phyloP scores from a whole-genome alignment of 1,140 invertebrate species.

The Zaprionus ornatus region DNA sequence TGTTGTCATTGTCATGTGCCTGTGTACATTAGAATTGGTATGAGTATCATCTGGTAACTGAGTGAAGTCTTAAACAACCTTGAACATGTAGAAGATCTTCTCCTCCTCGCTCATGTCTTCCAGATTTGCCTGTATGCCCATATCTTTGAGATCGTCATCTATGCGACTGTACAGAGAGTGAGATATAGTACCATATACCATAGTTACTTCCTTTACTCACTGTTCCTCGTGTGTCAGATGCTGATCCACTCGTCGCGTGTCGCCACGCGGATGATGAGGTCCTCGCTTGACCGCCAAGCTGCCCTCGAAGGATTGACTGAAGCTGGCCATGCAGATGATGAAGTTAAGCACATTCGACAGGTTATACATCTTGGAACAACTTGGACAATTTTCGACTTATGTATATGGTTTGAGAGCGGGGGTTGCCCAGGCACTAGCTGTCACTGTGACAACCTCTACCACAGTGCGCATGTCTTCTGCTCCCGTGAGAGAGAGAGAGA shows the following conservation, averaged over 20 bases:
- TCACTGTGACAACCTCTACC: conserved; percentile 28
- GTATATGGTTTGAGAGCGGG: conserved; percentile 25
- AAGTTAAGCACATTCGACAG: conserved; percentile 77
- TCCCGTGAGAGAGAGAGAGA: neutral
- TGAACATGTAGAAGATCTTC: conserved; percentile 87
- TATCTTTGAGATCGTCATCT: conserved; percentile 74
- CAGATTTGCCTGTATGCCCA: conserved; percentile 69
- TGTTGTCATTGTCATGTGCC: conserved; percentile 87
- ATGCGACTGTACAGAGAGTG: conserved; percentile 55
- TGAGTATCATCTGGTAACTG: neutral
- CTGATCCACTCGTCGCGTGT: conserved; percentile 86
- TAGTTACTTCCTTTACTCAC: conserved; percentile 80
- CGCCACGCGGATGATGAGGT: conserved; percentile 88
- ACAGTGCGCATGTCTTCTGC: conserved; percentile 41
- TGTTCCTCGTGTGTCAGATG: conserved; percentile 88
- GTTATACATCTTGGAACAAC: conserved; percentile 63
- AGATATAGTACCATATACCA: neutral
- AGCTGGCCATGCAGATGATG: conserved; percentile 75
- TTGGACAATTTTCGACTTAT: conserved; percentile 26
- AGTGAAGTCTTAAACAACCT: conserved; percentile 78
- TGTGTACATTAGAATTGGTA: conserved; percentile 76
- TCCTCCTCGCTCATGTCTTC: conserved; percentile 88
- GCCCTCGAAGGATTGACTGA: conserved; percentile 71
- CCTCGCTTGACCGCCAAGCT: conserved; percentile 84
- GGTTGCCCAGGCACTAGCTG: conserved; percentile 45